Evolutionary conservation across 2,888 invertebrate species (phyloP).

Genomic region (Phengaris arion): DNA sequence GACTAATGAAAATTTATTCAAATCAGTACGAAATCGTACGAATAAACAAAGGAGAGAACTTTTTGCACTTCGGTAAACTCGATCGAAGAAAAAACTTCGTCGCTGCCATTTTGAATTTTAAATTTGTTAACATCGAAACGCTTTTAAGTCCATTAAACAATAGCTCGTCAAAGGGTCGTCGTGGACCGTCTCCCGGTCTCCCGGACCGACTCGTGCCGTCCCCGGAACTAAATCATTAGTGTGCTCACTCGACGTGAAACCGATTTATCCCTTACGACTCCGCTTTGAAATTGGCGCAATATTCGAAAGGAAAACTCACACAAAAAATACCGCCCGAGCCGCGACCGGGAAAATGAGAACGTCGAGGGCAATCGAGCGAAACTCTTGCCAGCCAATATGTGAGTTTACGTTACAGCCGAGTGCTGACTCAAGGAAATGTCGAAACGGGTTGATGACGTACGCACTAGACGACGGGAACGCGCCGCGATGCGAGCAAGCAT

Average conservation of each 20-base stretch:
- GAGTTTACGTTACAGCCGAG: conserved; percentile 67
- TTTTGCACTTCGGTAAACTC: neutral
- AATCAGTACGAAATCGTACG: conserved; percentile 14
- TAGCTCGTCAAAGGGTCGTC: conserved; percentile 63
- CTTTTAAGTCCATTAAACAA: conserved; percentile 68
- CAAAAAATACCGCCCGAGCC: conserved; percentile 67
- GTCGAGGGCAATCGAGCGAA: conserved; percentile 70
- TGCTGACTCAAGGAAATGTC: conserved; percentile 50
- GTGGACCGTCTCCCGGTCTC: conserved; percentile 43
- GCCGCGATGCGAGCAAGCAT: neutral
- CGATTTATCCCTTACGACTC: conserved; percentile 70
- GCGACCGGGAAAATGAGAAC: conserved; percentile 69
- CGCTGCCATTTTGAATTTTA: conserved; percentile 39
- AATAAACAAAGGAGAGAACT: conserved; percentile 1
- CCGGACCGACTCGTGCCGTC: conserved; percentile 51
- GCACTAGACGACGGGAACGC: neutral
- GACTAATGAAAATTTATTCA: neutral
- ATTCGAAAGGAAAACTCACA: conserved; percentile 77
- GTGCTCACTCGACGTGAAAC: conserved; percentile 77
- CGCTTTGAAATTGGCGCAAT: conserved; percentile 74
- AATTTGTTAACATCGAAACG: conserved; percentile 51
- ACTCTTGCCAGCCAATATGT: conserved; percentile 64
- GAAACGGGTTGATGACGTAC: conserved; percentile 37
- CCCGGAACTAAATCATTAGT: conserved; percentile 78
- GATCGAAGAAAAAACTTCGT: conserved; percentile 32